These are phyloP conservation scores for Alethe castanea DNA, from an alignment of 2,113 vertebrate species.

Conservation along the genomic window DNA sequence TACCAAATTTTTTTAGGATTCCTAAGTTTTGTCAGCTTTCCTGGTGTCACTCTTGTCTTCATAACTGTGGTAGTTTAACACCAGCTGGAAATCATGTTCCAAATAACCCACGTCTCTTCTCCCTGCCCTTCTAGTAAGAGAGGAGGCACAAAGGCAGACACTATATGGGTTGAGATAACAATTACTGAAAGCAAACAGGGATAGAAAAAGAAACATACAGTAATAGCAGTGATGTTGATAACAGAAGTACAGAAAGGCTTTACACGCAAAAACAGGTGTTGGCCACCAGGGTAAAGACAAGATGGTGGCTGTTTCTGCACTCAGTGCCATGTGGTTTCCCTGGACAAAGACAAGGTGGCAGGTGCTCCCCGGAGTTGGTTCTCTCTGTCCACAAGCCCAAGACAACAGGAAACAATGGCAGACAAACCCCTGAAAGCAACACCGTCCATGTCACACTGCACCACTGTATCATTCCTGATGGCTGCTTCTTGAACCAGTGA, in stretches of 20 bases:
- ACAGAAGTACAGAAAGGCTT: neutral
- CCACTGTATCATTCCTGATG: neutral
- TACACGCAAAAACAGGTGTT: neutral
- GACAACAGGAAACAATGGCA: neutral
- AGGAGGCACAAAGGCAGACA: neutral
- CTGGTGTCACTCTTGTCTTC: neutral
- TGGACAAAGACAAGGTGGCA: neutral
- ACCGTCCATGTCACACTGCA: neutral
- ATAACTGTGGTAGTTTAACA: neutral
- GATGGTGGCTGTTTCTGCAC: rapidly evolving
- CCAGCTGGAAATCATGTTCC: neutral
- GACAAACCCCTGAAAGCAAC: neutral
- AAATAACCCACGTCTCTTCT: neutral
- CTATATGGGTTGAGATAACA: rapidly evolving
- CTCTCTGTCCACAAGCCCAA: neutral
- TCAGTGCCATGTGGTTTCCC: neutral
- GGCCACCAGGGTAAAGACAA: neutral
- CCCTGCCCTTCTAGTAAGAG: neutral
- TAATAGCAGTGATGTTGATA: neutral
- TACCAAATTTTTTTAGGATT: neutral
- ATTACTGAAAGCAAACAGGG: neutral
- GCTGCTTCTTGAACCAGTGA: neutral
- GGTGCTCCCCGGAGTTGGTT: neutral
- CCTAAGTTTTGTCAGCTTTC: neutral
- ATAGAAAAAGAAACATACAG: neutral